These are phyloP conservation scores for Pheosia gnoma DNA, from an alignment of 2,888 invertebrate genomes.

Conservation along the genomic window DNA sequence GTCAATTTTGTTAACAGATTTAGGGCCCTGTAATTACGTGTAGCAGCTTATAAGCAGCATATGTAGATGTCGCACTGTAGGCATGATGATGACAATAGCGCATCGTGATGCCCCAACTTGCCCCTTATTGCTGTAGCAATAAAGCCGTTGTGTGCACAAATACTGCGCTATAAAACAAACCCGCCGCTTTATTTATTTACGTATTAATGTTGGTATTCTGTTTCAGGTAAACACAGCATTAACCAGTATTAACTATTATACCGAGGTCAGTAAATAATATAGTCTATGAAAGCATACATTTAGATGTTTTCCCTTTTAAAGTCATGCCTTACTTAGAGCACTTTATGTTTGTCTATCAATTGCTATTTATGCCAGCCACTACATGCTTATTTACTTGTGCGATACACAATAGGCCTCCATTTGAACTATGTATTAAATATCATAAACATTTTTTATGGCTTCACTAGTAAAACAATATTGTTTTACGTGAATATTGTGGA, in stretches of 20 bases:
- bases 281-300: background rate
- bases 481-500: background rate
- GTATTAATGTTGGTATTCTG: conserved; percentile 46
- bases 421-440: background rate
- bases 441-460: background rate
- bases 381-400: background rate
- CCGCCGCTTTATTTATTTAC: conserved; percentile 32
- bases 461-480: background rate
- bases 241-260: conserved; percentile 24
- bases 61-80: no score
- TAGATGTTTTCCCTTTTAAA: background rate
- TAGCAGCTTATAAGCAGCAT: no score
- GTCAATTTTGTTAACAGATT: no score
- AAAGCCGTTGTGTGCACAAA: no score
- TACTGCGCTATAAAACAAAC: conserved; percentile 15
- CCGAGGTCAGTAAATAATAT: conserved; percentile 40
- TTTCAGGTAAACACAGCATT: conserved; percentile 65
- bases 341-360: background rate
- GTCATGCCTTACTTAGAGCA: background rate
- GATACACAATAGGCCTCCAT: background rate
- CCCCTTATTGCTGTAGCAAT: no score
- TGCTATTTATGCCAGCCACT: background rate
- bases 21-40: no score
- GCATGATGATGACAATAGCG: no score
- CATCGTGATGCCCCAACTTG: no score